Evolutionary conservation across 2,797 vertebrate genomes (phyloP).

Genomic region (Stomatorhinus walkeri): DNA sequence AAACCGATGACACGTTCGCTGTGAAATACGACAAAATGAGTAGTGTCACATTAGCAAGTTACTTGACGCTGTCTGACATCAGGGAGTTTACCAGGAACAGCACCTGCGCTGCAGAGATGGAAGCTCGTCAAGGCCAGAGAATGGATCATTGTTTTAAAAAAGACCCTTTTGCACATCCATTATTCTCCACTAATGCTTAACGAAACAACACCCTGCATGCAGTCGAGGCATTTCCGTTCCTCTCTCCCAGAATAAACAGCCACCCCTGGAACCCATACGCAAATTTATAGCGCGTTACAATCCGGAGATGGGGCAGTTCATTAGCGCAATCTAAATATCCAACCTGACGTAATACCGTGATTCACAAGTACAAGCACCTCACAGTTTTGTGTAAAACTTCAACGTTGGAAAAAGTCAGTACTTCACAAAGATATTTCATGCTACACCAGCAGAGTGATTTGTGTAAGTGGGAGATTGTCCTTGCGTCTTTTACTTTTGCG

Average conservation of each 20-base stretch:
- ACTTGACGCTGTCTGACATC: not conserved
- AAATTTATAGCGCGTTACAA: not conserved
- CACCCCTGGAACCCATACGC: constrained; percentile 26
- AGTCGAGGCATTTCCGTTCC: not conserved
- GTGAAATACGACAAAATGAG: not conserved
- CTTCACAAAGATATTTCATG: constrained; percentile 27
- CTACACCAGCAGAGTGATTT: not conserved
- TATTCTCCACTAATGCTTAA: not conserved
- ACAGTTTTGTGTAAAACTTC: constrained; percentile 53
- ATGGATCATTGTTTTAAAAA: not conserved
- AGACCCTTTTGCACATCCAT: not conserved
- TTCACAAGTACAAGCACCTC: constrained; percentile 21
- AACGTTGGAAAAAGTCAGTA: constrained; percentile 47
- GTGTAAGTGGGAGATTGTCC: not conserved
- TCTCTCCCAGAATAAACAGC: not conserved
- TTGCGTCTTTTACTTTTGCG: not conserved
- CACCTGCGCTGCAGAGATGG: not conserved
- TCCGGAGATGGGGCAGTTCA: not conserved
- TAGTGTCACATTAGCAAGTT: not conserved
- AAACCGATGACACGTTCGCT: not conserved
- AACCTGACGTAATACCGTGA: constrained; percentile 45
- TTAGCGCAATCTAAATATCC: constrained; percentile 33
- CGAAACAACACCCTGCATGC: not conserved
- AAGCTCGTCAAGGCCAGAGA: not conserved
- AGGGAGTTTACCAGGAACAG: not conserved